Evolutionary conservation across 1,140 invertebrate species (phyloP).

Genomic region (Drosophila pallidifrons): DNA sequence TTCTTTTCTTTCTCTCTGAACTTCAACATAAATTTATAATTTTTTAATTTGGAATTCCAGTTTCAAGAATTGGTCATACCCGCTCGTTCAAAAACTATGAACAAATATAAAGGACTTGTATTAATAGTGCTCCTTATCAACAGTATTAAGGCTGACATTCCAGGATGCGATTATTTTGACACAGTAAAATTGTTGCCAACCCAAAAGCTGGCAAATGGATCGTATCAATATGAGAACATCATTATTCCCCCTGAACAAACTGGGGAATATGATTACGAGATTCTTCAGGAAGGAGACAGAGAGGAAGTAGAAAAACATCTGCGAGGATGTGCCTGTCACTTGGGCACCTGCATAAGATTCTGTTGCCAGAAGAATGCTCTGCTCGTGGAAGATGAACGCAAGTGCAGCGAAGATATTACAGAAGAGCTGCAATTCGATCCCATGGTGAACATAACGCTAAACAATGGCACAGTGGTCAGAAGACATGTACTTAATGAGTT

Average conservation of each 20-base stretch:
- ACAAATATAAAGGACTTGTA: too few species aligned
- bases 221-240: conserved; percentile 59
- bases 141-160: conserved; percentile 19
- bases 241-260: conserved; percentile 54
- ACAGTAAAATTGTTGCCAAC: conserved; percentile 53
- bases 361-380: conserved; percentile 59
- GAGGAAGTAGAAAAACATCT: conserved; percentile 40
- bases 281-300: conserved; percentile 21
- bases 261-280: conserved; percentile 54
- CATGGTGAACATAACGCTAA: conserved; percentile 51
- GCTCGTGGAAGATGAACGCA: not conserved
- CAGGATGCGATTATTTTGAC: conserved; percentile 62
- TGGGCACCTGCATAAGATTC: conserved; percentile 59
- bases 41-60: too few species aligned
- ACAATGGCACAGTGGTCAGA: conserved; percentile 24
- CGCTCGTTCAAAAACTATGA: too few species aligned
- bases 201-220: conserved; percentile 52
- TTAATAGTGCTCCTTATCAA: not conserved
- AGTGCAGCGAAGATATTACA: conserved; percentile 24
- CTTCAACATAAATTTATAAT: too few species aligned
- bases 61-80: too few species aligned
- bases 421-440: conserved; percentile 39
- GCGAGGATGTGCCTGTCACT: conserved; percentile 49
- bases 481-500: conserved; percentile 60
- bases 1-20: too few species aligned